Evolutionary conservation across 2,113 vertebrate genomes (phyloP).

Genomic region (Struthidea cinerea): DNA sequence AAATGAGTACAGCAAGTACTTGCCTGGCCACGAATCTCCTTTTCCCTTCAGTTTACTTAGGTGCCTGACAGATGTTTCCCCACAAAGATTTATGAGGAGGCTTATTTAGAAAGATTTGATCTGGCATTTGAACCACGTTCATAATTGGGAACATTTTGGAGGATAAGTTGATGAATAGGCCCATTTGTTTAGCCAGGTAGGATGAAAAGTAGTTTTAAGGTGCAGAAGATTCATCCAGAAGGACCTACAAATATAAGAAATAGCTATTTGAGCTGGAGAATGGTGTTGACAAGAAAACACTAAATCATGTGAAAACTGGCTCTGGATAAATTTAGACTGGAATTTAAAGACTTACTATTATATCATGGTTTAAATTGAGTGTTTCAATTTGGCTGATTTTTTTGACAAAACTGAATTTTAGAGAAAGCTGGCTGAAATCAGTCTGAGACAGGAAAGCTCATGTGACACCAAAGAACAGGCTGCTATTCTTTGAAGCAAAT

Average conservation of each 20-base stretch:
- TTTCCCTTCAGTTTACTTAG: background rate
- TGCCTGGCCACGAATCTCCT: background rate
- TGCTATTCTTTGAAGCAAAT: background rate
- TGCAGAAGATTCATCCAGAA: background rate
- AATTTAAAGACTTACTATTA: background rate
- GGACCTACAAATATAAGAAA: background rate
- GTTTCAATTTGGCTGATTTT: background rate
- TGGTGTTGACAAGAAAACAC: background rate
- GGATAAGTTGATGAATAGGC: background rate
- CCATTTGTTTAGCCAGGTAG: background rate
- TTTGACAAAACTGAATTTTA: background rate
- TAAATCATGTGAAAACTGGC: background rate
- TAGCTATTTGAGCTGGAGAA: background rate
- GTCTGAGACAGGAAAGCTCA: background rate
- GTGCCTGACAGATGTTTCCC: background rate
- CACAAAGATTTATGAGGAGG: conserved; percentile 19
- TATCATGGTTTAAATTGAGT: background rate
- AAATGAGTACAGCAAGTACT: background rate
- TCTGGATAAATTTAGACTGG: background rate
- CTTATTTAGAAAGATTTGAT: conserved; percentile 36
- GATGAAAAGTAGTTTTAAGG: background rate
- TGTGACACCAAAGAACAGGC: background rate
- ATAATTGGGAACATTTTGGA: background rate
- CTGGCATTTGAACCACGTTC: background rate
- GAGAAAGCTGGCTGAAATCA: background rate